These are phyloP conservation scores for Plemyria rubiginata DNA, from an alignment of 2,888 invertebrate genomes.

Conservation along the genomic window DNA sequence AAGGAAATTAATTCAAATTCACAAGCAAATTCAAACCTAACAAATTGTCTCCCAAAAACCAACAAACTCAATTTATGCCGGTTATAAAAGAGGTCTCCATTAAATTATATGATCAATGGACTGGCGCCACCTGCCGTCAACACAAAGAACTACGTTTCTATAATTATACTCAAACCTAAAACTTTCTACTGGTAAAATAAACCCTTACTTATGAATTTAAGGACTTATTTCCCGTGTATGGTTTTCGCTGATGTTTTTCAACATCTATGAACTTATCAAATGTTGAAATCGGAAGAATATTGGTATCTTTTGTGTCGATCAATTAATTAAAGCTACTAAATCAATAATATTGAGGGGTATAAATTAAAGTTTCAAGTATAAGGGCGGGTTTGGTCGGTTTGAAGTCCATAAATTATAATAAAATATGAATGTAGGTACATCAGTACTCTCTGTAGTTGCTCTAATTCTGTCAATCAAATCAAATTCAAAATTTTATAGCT, in stretches of 20 bases:
- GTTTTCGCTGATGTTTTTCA: slow-evolving; percentile 26
- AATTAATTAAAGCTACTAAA: slow-evolving; percentile 45
- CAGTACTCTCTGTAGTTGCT: neutral
- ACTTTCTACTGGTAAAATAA: slow-evolving; percentile 1
- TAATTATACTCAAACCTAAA: slow-evolving; percentile 31
- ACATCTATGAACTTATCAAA: slow-evolving; percentile 41
- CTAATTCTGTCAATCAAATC: neutral
- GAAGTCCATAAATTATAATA: slow-evolving; percentile 1
- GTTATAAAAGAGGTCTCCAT: slow-evolving; percentile 60
- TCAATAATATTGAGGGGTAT: slow-evolving; percentile 37
- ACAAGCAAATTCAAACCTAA: slow-evolving; percentile 17
- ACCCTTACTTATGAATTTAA: neutral
- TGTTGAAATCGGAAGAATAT: slow-evolving; percentile 35
- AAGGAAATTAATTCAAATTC: slow-evolving; percentile 1
- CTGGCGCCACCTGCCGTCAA: slow-evolving; percentile 64
- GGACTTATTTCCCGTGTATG: neutral
- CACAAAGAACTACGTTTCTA: slow-evolving; percentile 34
- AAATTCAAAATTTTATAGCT: too few species aligned
- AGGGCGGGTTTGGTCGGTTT: slow-evolving; percentile 7
- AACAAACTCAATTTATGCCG: slow-evolving; percentile 58
- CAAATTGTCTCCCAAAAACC: slow-evolving; percentile 40
- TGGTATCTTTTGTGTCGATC: slow-evolving; percentile 41
- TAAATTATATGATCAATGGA: slow-evolving; percentile 70
- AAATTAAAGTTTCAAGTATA: slow-evolving; percentile 22
- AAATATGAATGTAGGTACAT: too few species aligned